These are phyloP conservation scores for Notarius lentiginosus DNA, from an alignment of 2,113 vertebrate species.

Conservation along the genomic window DNA sequence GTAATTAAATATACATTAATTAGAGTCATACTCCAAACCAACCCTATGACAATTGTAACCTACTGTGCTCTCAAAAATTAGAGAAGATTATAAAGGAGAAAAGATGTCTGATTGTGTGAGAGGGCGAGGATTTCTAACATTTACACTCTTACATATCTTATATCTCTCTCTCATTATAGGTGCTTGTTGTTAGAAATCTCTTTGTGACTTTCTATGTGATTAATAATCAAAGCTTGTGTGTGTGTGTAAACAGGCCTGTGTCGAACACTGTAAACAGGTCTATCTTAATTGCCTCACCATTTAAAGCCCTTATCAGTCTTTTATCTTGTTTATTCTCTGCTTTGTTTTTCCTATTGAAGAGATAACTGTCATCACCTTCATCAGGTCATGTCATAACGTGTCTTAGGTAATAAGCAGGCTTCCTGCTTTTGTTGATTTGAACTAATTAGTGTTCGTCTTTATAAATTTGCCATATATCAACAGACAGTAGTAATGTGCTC, in stretches of 20 bases:
- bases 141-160: not conserved
- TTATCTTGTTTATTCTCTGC: not conserved
- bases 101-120: not conserved
- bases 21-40: not conserved
- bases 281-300: slow-evolving; percentile 33
- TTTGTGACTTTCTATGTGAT: slow-evolving; percentile 19
- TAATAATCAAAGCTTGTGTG: not conserved
- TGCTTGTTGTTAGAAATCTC: not conserved
- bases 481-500: not conserved
- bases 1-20: slow-evolving; percentile 40
- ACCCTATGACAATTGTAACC: slow-evolving; percentile 18
- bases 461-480: not conserved
- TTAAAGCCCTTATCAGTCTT: not conserved
- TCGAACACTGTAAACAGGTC: slow-evolving; percentile 31
- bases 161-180: not conserved
- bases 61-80: not conserved
- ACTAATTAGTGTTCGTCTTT: slow-evolving; percentile 20
- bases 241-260: not conserved
- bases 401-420: slow-evolving; percentile 25
- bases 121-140: not conserved
- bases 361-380: slow-evolving; percentile 35
- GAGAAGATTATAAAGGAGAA: not conserved
- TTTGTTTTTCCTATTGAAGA: slow-evolving; percentile 4
- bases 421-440: slow-evolving; percentile 24
- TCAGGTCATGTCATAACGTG: slow-evolving; percentile 33